phyloP scores from a whole-genome alignment of 2,113 vertebrate genomes.

The Microtus ochrogaster region DNA sequence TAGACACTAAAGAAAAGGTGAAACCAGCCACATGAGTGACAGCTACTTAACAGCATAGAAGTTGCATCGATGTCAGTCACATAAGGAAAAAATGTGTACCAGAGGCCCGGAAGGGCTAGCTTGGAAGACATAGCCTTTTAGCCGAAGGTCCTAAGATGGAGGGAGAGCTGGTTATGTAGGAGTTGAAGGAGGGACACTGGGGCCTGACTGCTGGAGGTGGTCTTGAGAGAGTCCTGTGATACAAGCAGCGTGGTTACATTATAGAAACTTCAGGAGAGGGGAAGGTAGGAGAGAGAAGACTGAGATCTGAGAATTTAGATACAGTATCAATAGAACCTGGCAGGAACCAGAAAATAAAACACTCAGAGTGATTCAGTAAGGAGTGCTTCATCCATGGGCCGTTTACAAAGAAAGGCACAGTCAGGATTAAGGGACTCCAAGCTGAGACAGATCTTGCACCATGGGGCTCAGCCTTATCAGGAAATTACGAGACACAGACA shows the following conservation, averaged over 20 bases:
- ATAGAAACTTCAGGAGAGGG: neutral
- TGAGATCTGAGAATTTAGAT: neutral
- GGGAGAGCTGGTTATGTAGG: neutral
- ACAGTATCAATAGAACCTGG: neutral
- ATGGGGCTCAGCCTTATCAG: neutral
- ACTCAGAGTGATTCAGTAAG: neutral
- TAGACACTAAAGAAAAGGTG: neutral
- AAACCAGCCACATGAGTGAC: neutral
- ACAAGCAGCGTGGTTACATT: neutral
- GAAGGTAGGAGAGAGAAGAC: neutral
- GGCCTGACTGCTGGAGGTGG: too few relatives aligned
- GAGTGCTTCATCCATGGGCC: neutral
- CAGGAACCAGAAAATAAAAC: neutral
- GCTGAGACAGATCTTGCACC: neutral
- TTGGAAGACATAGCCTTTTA: neutral
- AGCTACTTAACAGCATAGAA: neutral
- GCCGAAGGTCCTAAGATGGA: neutral
- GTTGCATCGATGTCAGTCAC: neutral
- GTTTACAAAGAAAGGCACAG: neutral
- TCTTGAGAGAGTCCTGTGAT: neutral
- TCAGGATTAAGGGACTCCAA: neutral
- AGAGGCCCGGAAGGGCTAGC: neutral
- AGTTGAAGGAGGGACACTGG: accelerated
- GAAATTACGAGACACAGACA: neutral
- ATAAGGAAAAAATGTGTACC: too few relatives aligned